Percentiles rank a stretch among this genome's conserved stretches.
Conservation (phyloP, 2,797 vertebrate species). For the Melopsittacus undulatus region DNA sequence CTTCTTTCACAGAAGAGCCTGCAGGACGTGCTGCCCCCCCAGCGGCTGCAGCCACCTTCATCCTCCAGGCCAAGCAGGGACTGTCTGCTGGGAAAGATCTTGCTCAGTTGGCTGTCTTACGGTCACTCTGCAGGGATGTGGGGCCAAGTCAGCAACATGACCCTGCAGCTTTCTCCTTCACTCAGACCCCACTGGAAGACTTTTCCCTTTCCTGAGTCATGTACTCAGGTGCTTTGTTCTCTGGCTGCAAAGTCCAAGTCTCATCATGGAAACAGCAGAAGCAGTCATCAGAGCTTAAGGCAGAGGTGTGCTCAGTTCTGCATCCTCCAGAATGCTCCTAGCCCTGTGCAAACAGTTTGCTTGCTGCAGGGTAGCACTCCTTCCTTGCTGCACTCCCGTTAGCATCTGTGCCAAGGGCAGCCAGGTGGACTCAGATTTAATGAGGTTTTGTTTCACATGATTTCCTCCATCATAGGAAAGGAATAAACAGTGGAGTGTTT, state of each 20-base stretch:
- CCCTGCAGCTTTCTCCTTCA: background rate
- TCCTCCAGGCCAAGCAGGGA: background rate
- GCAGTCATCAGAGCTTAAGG: background rate
- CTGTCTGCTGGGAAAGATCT: background rate
- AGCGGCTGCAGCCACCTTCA: background rate
- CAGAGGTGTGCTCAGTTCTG: background rate
- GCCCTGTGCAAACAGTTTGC: background rate
- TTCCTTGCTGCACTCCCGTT: background rate
- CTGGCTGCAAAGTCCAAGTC: background rate
- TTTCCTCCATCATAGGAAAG: constrained; percentile 5
- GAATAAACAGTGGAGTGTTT: constrained; percentile 21
- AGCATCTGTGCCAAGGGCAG: constrained; percentile 2
- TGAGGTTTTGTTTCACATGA: constrained; percentile 51
- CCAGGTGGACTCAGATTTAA: constrained; percentile 16
- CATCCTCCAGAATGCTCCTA: background rate
- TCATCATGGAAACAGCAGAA: background rate
- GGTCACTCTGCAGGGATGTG: background rate
- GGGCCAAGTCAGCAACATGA: background rate
- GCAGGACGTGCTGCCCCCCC: background rate
- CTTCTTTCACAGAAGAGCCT: background rate
- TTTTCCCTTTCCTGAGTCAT: fast-evolving
- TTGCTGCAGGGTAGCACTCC: background rate
- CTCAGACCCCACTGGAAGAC: background rate
- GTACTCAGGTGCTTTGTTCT: background rate
- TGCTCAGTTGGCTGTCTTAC: background rate